Conservation (phyloP, 2,888 invertebrate species). For the Scaptodrosophila latifasciaeformis region DNA sequence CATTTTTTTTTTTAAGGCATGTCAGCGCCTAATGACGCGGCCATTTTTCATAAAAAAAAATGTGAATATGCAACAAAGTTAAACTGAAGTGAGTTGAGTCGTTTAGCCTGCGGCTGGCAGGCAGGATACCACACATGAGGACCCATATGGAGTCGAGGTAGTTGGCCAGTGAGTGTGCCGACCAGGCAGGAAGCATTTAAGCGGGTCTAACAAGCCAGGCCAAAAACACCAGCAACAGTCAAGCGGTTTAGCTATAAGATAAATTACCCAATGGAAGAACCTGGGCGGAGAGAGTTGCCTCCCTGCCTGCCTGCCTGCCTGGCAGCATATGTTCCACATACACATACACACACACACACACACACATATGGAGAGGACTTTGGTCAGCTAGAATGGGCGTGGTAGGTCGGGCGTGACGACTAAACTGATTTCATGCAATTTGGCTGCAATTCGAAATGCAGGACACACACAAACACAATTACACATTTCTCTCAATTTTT, state of each 20-base stretch:
- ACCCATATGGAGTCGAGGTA: too few species aligned
- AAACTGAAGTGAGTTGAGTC: not conserved
- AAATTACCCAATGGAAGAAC: conserved; percentile 37
- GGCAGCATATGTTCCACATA: conserved; percentile 2
- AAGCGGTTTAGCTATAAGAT: conserved; percentile 53
- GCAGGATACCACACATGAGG: not conserved
- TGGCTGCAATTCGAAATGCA: conserved; percentile 33
- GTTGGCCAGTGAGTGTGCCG: not conserved
- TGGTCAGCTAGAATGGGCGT: not conserved
- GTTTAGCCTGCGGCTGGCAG: conserved; percentile 2
- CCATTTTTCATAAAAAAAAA: conserved; percentile 55
- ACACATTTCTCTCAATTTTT: not conserved
- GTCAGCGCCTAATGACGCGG: conserved; percentile 68
- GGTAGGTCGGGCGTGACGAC: conserved; percentile 41
- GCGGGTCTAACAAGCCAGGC: conserved; percentile 6
- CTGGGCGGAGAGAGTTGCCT: not conserved
- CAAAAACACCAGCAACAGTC: too few species aligned
- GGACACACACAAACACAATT: not conserved
- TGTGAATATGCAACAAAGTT: conserved; percentile 20
- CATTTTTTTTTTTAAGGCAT: conserved; percentile 62
- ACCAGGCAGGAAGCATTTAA: conserved; percentile 53
- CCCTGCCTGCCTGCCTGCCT: not conserved
- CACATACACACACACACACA: conserved; percentile 15
- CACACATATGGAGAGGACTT: conserved; percentile 15
- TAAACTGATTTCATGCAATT: conserved; percentile 65